A percentile compares a stretch with the other conserved stretches of the same genome.
These are phyloP conservation scores for Lepidurus couesii DNA, from an alignment of 1,140 invertebrate genomes.

Conservation along the genomic window DNA sequence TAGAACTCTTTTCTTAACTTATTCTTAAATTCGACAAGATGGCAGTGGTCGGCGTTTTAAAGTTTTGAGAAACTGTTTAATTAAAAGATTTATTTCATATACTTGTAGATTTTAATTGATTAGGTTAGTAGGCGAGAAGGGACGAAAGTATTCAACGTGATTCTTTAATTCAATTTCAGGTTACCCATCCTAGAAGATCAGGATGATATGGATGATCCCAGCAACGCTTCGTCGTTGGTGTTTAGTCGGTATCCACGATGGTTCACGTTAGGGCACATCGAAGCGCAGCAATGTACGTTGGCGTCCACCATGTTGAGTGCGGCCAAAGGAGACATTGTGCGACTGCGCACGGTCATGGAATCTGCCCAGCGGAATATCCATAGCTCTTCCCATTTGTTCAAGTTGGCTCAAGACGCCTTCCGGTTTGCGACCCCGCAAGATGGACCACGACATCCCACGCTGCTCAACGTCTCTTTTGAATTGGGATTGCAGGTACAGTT, in stretches of 20 bases:
- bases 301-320: constrained; percentile 71
- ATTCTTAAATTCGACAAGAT: not conserved
- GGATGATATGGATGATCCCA: constrained; percentile 55
- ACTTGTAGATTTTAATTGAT: not conserved
- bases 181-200: constrained; percentile 71
- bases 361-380: constrained; percentile 72
- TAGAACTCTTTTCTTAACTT: not conserved
- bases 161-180: constrained; percentile 45
- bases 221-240: constrained; percentile 45
- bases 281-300: constrained; percentile 72
- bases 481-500: constrained; percentile 65
- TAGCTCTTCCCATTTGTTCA: constrained; percentile 73
- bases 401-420: constrained; percentile 75
- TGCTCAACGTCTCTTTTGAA: constrained; percentile 72
- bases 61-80: too few relatives aligned
- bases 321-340: constrained; percentile 56
- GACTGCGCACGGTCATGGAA: constrained; percentile 65
- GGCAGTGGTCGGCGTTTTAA: too few relatives aligned
- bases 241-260: constrained; percentile 58
- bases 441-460: constrained; percentile 60
- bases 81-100: not conserved
- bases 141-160: not conserved
- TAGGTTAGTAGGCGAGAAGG: not conserved
- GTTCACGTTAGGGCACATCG: constrained; percentile 68
- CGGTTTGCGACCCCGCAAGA: constrained; percentile 69